Conservation (phyloP, 1,140 invertebrate species). For the Aradophagus sp. region DNA sequence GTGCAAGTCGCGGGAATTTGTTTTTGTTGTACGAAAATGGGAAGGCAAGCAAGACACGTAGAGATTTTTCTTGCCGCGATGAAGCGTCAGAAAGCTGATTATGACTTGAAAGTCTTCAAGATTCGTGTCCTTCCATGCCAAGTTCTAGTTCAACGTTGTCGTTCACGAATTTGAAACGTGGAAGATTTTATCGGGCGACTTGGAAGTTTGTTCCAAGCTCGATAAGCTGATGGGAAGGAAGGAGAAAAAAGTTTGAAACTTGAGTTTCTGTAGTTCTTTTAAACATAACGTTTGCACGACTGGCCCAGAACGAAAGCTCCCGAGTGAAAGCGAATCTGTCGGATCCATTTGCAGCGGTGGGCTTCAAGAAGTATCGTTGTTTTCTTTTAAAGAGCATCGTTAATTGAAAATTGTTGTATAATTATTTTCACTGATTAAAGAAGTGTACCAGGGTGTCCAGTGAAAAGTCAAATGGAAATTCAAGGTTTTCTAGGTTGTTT, state of each 20-base stretch:
- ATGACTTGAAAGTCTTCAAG: constrained; percentile 13
- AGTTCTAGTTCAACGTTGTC: constrained; percentile 48
- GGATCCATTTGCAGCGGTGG: background rate
- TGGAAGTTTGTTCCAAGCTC: constrained; percentile 40
- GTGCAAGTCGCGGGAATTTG: no score
- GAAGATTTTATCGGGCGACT: constrained; percentile 37
- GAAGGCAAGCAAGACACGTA: no score
- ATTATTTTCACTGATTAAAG: no score
- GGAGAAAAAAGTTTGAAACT: constrained; percentile 44
- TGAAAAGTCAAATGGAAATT: no score
- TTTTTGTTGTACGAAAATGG: no score
- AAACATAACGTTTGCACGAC: constrained; percentile 40
- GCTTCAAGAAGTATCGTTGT: no score
- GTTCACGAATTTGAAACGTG: constrained; percentile 40
- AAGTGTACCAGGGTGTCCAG: no score
- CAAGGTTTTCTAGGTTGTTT: no score
- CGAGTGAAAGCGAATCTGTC: constrained; percentile 36
- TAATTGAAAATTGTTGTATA: no score
- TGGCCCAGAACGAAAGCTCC: constrained; percentile 36
- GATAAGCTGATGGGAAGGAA: constrained; percentile 43
- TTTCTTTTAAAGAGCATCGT: no score
- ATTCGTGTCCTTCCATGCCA: constrained; percentile 22
- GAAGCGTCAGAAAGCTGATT: constrained; percentile 5
- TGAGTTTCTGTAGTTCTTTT: constrained; percentile 33
- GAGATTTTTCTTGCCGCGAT: no score